phyloP scores from a whole-genome alignment of 2,113 vertebrate genomes.

The Microtus richardsoni region DNA sequence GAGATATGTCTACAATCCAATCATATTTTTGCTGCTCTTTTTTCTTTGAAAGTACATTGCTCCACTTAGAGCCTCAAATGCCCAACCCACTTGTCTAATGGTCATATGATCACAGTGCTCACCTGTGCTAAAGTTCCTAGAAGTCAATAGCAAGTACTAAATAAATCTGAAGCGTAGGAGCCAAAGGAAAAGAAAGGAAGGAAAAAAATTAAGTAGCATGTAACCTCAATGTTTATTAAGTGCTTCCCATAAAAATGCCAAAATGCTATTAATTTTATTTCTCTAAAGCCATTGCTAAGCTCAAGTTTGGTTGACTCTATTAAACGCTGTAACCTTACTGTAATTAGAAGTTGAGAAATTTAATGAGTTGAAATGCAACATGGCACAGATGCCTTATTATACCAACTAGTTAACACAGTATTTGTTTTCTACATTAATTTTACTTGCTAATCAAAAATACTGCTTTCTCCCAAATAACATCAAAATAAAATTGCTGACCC shows the following conservation, averaged over 20 bases:
- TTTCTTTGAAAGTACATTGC: slow-evolving; percentile 20
- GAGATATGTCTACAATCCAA: neutral
- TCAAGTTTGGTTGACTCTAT: slow-evolving; percentile 60
- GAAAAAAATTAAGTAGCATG: neutral
- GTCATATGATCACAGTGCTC: neutral
- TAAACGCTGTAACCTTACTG: slow-evolving; percentile 67
- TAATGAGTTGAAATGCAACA: slow-evolving; percentile 82
- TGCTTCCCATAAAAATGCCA: slow-evolving; percentile 16
- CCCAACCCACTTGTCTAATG: neutral
- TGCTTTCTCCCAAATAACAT: slow-evolving; percentile 77
- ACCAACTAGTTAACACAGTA: slow-evolving; percentile 83
- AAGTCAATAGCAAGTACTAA: slow-evolving; percentile 2
- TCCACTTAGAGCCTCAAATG: neutral
- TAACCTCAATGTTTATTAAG: slow-evolving; percentile 48
- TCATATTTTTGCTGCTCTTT: neutral
- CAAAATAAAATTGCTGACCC: slow-evolving; percentile 78
- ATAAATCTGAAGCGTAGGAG: slow-evolving; percentile 65
- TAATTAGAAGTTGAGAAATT: slow-evolving; percentile 83
- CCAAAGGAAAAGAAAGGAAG: neutral
- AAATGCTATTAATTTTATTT: slow-evolving; percentile 60
- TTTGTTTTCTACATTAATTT: slow-evolving; percentile 83
- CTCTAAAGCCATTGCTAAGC: slow-evolving; percentile 53
- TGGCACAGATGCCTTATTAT: slow-evolving; percentile 84
- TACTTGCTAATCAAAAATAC: slow-evolving; percentile 84
- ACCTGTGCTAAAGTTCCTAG: slow-evolving; percentile 13